Evolutionary conservation across 2,113 vertebrate species (phyloP).

Genomic region (Thymallus thymallus): DNA sequence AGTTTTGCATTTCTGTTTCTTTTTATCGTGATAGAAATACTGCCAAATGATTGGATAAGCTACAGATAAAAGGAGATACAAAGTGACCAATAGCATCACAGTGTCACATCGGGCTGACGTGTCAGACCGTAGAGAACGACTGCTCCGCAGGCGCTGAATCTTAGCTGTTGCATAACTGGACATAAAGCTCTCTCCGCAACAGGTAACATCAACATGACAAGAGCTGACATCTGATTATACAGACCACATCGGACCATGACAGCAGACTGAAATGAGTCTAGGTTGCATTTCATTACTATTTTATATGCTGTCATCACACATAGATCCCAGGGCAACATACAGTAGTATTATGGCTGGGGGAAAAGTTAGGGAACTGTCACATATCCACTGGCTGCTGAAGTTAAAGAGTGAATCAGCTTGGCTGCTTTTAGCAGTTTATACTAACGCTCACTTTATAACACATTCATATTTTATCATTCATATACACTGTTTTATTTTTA

Average conservation of each 20-base stretch:
- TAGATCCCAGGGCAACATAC: neutral
- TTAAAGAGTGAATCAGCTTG: too few relatives aligned
- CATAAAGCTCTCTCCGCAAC: too few relatives aligned
- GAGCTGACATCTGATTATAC: neutral
- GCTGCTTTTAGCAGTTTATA: too few relatives aligned
- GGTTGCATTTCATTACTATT: neutral
- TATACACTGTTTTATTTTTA: too few relatives aligned
- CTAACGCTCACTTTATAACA: too few relatives aligned
- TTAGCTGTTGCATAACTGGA: neutral
- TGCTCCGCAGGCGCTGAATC: neutral
- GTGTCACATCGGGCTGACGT: neutral
- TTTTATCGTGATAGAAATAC: too few relatives aligned
- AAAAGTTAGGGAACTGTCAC: too few relatives aligned
- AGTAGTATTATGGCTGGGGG: neutral
- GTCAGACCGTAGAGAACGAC: neutral
- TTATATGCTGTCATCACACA: neutral
- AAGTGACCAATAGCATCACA: neutral
- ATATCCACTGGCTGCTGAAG: too few relatives aligned
- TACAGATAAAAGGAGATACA: neutral
- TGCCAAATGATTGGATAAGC: neutral
- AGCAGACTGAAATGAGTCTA: neutral
- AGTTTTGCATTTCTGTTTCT: too few relatives aligned
- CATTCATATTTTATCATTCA: too few relatives aligned
- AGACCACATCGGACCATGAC: neutral
- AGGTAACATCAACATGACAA: neutral